A percentile compares a stretch with the other conserved stretches of the same genome.
These are phyloP conservation scores for Pomacea canaliculata DNA, from an alignment of 2,888 invertebrate species.

Conservation along the genomic window DNA sequence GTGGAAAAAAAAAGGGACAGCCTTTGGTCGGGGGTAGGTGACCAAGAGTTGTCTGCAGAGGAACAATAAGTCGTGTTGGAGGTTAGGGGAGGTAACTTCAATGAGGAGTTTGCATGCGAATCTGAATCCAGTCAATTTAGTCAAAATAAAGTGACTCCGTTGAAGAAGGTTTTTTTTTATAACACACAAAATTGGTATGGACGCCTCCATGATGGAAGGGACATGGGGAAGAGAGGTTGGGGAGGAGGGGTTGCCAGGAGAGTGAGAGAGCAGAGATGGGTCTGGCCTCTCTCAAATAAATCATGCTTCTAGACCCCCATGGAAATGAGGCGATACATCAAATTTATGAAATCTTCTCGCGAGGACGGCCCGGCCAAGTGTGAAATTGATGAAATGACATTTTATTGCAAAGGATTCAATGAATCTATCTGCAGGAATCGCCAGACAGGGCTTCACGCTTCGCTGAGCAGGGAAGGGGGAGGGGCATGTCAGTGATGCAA, in stretches of 20 bases:
- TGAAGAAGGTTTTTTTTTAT: too few species aligned
- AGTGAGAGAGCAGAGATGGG: constrained; percentile 10
- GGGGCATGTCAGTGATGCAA: constrained; percentile 16
- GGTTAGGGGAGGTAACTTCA: too few species aligned
- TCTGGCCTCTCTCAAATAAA: constrained; percentile 23
- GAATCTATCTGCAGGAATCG: constrained; percentile 29
- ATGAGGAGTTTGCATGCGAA: too few species aligned
- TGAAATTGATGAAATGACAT: constrained; percentile 42
- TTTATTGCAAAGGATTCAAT: constrained; percentile 39
- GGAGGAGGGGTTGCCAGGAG: constrained; percentile 2
- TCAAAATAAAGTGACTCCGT: too few species aligned
- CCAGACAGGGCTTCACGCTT: constrained; percentile 24
- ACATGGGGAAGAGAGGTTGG: not conserved
- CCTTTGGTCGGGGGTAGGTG: too few species aligned
- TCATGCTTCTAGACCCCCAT: constrained; percentile 10
- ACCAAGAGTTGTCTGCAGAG: too few species aligned
- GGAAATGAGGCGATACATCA: constrained; percentile 38
- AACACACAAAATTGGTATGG: too few species aligned
- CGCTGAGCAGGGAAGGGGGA: not conserved
- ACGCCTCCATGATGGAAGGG: too few species aligned
- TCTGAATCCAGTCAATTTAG: too few species aligned
- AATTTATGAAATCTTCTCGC: constrained; percentile 38
- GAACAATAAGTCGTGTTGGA: too few species aligned
- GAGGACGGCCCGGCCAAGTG: constrained; percentile 24
- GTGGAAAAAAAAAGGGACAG: too few species aligned